Evolutionary conservation across 2,888 invertebrate species (phyloP), one percentile per base, ranked within the genome.

Genomic region (Teleogryllus oceanicus): DNA sequence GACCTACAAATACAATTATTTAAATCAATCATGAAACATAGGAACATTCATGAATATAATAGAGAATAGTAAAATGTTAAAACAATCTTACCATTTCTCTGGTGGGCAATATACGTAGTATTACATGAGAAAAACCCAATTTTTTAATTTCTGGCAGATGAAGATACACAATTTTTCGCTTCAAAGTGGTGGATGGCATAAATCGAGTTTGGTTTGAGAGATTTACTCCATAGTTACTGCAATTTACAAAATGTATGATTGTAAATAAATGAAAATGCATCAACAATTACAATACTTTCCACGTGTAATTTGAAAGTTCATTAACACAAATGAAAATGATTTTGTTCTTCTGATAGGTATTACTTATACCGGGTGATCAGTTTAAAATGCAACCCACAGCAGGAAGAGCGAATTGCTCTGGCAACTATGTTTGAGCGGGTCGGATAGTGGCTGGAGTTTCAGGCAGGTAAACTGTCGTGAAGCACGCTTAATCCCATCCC

Each of bases 41-140:
- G 49, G 51, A 24, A 37, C 37, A 78, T 49, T 16, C 21, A 78
- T 74, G 20, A 75, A 49, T 24, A 78, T 13, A 77, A 20, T 78
- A 50, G 37, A 16, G 21, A 78, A 78, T 75, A 18, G 13, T 75
- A 20, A 12, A 50, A 51, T 49, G 16, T 78, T 16, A 21, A 78
- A 74, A 13, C 62, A 37, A 79, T 87, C 88, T 86, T 88, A 91
- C 91, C 84, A 90, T 89, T 86, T 91, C 91, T 83, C 87, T 88
- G 18, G 90, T 90, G 13, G 92, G 91, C 49, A 91, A 89, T 49
- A 94, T 89, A 85, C 90, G 91, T 49, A 95, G 88, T 13, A 95
- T 86, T 10, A 95, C 88, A 85, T 96, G 95, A 0, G 94, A 91
- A 50, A 81, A 82, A 0, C 89, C 88, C 2, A 87, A 87, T 79